phyloP scores from a whole-genome alignment of 2,888 invertebrate genomes.

The Alsophila aescularia region DNA sequence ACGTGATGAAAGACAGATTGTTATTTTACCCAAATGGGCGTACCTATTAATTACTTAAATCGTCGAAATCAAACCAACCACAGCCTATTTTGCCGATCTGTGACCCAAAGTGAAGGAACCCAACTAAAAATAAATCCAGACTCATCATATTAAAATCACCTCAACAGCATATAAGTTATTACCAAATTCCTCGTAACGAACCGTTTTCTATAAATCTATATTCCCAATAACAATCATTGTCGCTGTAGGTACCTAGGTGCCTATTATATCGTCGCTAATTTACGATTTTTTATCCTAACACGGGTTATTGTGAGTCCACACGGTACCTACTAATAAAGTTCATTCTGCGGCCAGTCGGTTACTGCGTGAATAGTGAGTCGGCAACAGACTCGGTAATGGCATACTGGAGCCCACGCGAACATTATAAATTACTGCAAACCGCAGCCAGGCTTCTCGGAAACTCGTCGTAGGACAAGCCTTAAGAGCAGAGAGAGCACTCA shows the following conservation, averaged over 20 bases:
- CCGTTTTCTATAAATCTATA: neutral
- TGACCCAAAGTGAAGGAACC: too few relatives aligned
- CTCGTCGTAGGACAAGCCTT: constrained; percentile 17
- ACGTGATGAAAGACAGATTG: too few relatives aligned
- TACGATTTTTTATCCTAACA: constrained; percentile 20
- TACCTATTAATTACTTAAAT: too few relatives aligned
- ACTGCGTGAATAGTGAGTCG: neutral
- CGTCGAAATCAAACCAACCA: too few relatives aligned
- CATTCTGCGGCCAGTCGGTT: constrained; percentile 6
- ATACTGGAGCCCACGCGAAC: constrained; percentile 31
- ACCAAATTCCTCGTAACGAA: neutral
- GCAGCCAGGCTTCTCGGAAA: constrained; percentile 50
- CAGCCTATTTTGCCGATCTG: too few relatives aligned
- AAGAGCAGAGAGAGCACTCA: constrained; percentile 5
- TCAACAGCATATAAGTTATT: neutral
- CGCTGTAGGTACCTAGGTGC: too few relatives aligned
- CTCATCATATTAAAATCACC: neutral
- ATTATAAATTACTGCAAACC: constrained; percentile 45
- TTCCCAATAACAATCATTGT: constrained; percentile 15
- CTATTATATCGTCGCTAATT: constrained; percentile 24
- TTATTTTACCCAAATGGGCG: too few relatives aligned
- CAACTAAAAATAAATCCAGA: too few relatives aligned
- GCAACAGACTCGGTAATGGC: neutral
- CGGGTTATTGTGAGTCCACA: neutral
- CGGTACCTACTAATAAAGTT: constrained; percentile 15